Evolutionary conservation across 2,113 vertebrate species (phyloP), one percentile per base, ranked within the genome.

Genomic region (Rhinopomastus cyanomelas): DNA sequence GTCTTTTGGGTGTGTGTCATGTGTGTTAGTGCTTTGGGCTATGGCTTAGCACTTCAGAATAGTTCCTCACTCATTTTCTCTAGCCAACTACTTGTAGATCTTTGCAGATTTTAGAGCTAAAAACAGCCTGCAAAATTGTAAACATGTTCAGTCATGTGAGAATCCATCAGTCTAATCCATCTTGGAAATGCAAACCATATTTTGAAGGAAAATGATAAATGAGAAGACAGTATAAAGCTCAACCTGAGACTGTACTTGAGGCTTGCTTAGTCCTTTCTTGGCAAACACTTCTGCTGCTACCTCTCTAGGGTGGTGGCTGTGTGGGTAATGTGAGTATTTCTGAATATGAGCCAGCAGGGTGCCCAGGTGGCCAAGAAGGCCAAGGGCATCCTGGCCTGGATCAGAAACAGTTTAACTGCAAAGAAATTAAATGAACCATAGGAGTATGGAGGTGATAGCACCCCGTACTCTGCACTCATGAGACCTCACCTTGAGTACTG

Each of bases 171-270:
- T 92, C 83, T 88, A 75, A 42, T 81, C 66, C 71, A 76, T 91
- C 74, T 88, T 90, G 88, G 88, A 95, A 95, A 95, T 87, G 62
- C 42, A 95, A 95, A 95, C 90, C 93, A 94, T 85, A 95, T 95
- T 95, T 85, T 86, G 84, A 90, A 94, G 34, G 81, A 87, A 92
- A 88, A 87, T 87, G 59, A 90, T 88, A 95, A 91, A 94, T 92
- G 93, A 87, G 66, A 94, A 88, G 90, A 88, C 55, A 76, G 15
- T 90, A 32, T 79, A 74, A 73, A 86, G 37, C 71, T 94, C 86
- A 95, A 82, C 64, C 74, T 81, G 84, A 88, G 73, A 59, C 42
- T 52, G 27, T 79, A 57, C 81, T 90, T 90, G 66, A 88, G 77
- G 26, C 29, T 94, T 91, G 15, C 71, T 37, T 68, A 75, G 85